These are phyloP conservation scores for Netelia inedita DNA, from an alignment of 2,888 invertebrate species.

Conservation along the genomic window DNA sequence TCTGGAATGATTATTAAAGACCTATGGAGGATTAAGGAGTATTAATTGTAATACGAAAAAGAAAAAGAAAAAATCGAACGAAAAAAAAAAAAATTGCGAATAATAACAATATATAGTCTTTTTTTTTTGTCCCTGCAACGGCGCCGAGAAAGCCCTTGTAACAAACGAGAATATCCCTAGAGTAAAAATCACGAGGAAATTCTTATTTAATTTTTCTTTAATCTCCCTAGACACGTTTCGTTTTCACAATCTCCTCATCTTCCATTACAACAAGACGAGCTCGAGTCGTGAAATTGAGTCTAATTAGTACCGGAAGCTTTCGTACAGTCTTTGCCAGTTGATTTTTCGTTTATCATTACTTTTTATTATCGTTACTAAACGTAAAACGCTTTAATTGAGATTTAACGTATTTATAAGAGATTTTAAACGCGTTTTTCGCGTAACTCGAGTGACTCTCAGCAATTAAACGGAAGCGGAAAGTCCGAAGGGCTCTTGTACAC, in stretches of 20 bases:
- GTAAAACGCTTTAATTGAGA: constrained; percentile 32
- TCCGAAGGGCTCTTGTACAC: constrained; percentile 9
- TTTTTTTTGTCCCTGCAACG: constrained; percentile 57
- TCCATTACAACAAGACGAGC: constrained; percentile 28
- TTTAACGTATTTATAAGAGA: constrained; percentile 26
- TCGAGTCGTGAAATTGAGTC: constrained; percentile 50
- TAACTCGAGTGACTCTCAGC: constrained; percentile 25
- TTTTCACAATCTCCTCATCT: not conserved
- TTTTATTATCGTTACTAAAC: constrained; percentile 19
- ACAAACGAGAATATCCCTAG: constrained; percentile 54
- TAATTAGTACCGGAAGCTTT: constrained; percentile 70
- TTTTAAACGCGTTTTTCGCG: not conserved
- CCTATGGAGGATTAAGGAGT: constrained; percentile 70
- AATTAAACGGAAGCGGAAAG: constrained; percentile 14
- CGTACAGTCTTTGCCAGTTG: constrained; percentile 66
- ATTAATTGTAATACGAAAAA: constrained; percentile 65
- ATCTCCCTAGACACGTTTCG: constrained; percentile 3
- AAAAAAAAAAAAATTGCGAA: constrained; percentile 27
- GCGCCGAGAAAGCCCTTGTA: constrained; percentile 47
- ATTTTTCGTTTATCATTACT: constrained; percentile 1
- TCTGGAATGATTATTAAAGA: constrained; percentile 80
- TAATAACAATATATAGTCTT: constrained; percentile 25
- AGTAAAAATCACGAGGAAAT: constrained; percentile 60
- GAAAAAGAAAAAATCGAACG: constrained; percentile 1
- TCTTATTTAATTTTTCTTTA: constrained; percentile 4